Evolutionary conservation across 1,140 invertebrate species (phyloP).

Genomic region (Lordiphosa collinella): DNA sequence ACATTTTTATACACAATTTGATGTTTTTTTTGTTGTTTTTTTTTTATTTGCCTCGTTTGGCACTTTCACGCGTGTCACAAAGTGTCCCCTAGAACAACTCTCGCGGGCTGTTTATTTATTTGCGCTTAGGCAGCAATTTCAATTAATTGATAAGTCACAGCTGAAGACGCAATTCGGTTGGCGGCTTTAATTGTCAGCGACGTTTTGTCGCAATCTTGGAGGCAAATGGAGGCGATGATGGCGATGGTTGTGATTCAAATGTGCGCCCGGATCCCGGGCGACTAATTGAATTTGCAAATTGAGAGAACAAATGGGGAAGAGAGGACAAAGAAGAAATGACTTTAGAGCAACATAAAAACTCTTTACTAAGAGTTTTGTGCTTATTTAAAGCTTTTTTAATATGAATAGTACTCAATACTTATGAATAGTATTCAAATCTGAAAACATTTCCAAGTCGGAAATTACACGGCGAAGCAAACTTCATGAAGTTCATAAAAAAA

Average conservation of each 20-base stretch:
- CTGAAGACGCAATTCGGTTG: slow-evolving; percentile 55
- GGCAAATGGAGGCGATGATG: background rate
- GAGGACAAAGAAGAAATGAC: too few relatives aligned
- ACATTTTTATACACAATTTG: slow-evolving; percentile 18
- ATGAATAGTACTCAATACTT: too few relatives aligned
- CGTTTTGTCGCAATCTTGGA: slow-evolving; percentile 42
- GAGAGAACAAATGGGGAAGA: background rate
- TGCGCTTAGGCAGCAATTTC: slow-evolving; percentile 72
- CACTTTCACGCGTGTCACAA: slow-evolving; percentile 20
- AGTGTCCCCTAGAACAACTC: slow-evolving; percentile 18
- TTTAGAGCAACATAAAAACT: too few relatives aligned
- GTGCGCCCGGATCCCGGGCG: too few relatives aligned
- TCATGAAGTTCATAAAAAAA: too few relatives aligned
- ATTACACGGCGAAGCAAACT: too few relatives aligned
- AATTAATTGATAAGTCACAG: slow-evolving; percentile 72
- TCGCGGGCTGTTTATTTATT: slow-evolving; percentile 54
- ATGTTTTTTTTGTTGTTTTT: slow-evolving; percentile 5
- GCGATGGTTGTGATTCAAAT: too few relatives aligned
- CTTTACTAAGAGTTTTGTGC: too few relatives aligned
- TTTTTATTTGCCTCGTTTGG: background rate
- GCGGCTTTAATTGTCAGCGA: slow-evolving; percentile 65
- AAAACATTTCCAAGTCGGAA: too few relatives aligned
- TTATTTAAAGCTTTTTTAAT: too few relatives aligned
- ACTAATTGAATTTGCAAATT: too few relatives aligned
- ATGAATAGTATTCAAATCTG: too few relatives aligned